Base-by-base conservation (phyloP, 2,888 invertebrate genomes). In the Teleiodes luculella region DNA sequence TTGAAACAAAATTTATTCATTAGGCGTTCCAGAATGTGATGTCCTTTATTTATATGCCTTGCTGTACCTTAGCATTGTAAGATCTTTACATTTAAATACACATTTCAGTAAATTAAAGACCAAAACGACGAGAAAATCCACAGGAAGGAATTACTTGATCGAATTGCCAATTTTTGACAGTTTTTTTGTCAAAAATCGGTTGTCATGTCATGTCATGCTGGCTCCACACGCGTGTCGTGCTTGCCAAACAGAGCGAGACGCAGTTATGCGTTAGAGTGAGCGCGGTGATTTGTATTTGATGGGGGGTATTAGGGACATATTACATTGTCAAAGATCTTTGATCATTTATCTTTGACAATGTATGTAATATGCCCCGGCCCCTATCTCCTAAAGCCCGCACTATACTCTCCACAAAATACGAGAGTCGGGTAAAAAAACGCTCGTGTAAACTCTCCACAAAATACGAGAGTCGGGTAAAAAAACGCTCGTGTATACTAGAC, bases 21-120 rank as follows among this genome's bases (percentile, higher is more conserved):
- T 57, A 57, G 59, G 39, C 43, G 35, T 50, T 50, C 41, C 48
- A 43, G 51, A 31, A 16, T 20, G 36, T 43, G 39, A 33, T 33
- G n/a, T 33, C 10, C 10, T 35, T 14, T 13, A n/a, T n/a, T n/a
- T n/a, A 37, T 33, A 20, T 41, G 7, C 16, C 6, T 28, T 24
- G 43, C 46, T 47, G 10, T 69, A 78, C 81, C 76, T 71, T 71
- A 72, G 58, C 69, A 72, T 75, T 68, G 65, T 73, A 53, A 60
- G 62, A 62, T 70, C 57, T 62, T 55, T 62, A 64, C 55, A 61
- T 48, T 61, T 57, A 63, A 68, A 57, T 66, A 71, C 70, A 71
- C 72, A 78, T 80, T 77, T 72, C 63, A 70, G 59, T 49, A 63
- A 67, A 70, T 66, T 70, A 47, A 58, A 68, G 56, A 67, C 63